Percentiles rank a stretch among this genome's conserved stretches.
phyloP scores from a whole-genome alignment of 2,113 vertebrate species.

The Gavialis gangeticus region DNA sequence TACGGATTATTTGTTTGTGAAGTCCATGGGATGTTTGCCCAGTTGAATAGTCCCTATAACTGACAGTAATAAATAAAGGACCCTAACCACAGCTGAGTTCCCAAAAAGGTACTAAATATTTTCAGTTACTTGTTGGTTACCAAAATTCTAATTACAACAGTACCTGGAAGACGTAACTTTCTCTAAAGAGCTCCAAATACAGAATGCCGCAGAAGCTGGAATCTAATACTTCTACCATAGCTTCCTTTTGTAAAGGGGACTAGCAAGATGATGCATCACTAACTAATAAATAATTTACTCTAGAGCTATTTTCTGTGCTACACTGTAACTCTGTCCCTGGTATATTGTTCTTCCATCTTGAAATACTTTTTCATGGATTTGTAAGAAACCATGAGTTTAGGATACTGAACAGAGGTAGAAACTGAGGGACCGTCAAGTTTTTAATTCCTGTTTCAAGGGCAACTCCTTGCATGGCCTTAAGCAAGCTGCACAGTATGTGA shows the following conservation, averaged over 20 bases:
- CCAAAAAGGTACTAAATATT: neutral
- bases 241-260: neutral
- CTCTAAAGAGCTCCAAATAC: neutral
- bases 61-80: no score
- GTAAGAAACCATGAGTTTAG: neutral
- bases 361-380: neutral
- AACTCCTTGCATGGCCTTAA: neutral
- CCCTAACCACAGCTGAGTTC: no score
- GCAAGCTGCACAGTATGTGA: rapidly evolving
- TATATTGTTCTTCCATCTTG: neutral
- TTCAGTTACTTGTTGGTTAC: neutral
- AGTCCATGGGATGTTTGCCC: no score
- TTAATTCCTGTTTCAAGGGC: neutral
- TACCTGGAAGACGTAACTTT: neutral
- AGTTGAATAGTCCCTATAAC: no score
- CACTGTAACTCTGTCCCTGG: conserved; percentile 21
- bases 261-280: neutral
- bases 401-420: neutral
- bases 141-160: neutral
- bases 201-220: neutral
- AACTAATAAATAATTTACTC: conserved; percentile 70
- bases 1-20: no score
- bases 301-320: neutral
- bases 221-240: neutral
- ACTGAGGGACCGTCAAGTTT: neutral